Conservation (phyloP, 2,797 vertebrate genomes). For the Alcedo quadribrachys region DNA sequence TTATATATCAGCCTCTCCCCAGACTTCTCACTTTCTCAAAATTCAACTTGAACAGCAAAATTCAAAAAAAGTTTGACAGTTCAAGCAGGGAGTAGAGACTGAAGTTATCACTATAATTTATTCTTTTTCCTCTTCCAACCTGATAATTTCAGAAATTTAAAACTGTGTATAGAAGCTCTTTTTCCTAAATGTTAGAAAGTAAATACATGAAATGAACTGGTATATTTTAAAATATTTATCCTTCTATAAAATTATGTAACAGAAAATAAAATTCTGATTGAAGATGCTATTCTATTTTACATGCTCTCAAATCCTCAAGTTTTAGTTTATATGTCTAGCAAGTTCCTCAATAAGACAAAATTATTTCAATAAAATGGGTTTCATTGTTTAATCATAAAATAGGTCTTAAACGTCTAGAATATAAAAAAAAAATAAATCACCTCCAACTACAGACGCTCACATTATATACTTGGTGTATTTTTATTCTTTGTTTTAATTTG, state of each 20-base stretch:
- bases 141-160: background rate
- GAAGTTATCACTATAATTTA: background rate
- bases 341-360: background rate
- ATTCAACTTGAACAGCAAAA: background rate
- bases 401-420: background rate
- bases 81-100: background rate
- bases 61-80: background rate
- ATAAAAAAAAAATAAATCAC: background rate
- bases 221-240: constrained; percentile 16
- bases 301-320: background rate
- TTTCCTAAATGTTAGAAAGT: background rate
- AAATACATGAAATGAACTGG: background rate
- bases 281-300: background rate
- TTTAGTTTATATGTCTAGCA: background rate
- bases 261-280: constrained; percentile 39
- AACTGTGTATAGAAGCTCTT: background rate
- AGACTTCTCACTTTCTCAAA: background rate
- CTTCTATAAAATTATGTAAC: constrained; percentile 24
- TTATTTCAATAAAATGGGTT: constrained; percentile 7
- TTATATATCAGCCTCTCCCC: background rate
- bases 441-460: background rate
- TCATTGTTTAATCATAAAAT: background rate
- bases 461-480: background rate
- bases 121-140: background rate
- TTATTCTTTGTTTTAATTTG: background rate